A percentile compares a stretch with the other conserved stretches of the same genome.
phyloP scores from a whole-genome alignment of 2,113 vertebrate genomes.

The Apeltes quadracus region DNA sequence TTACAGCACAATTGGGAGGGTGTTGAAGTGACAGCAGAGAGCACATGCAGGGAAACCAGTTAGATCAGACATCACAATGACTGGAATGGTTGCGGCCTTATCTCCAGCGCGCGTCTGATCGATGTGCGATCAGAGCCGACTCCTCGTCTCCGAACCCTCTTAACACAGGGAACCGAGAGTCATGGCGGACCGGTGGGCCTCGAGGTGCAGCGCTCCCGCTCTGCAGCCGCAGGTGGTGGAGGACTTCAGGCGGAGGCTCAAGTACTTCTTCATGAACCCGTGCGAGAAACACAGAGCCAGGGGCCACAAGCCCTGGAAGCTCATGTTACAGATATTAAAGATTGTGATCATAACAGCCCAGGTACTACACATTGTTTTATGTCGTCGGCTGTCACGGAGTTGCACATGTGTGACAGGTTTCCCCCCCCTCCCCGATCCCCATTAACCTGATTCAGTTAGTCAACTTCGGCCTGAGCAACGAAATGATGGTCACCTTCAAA shows the following conservation, averaged over 20 bases:
- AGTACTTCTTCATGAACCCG: conserved; percentile 97
- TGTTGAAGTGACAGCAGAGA: background rate
- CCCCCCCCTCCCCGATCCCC: too few relatives aligned
- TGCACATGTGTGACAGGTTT: background rate
- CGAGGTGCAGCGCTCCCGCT: conserved; percentile 32
- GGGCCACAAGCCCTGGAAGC: conserved; percentile 94
- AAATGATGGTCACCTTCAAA: conserved; percentile 96
- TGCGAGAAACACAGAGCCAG: conserved; percentile 95
- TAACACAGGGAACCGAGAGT: background rate
- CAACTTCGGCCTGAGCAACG: conserved; percentile 94
- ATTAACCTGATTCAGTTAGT: conserved; percentile 84
- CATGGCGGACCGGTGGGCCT: conserved; percentile 64
- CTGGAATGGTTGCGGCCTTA: conserved; percentile 50
- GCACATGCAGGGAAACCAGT: conserved; percentile 65
- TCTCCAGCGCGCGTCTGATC: background rate
- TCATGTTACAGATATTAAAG: conserved; percentile 91
- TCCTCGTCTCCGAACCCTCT: too few relatives aligned
- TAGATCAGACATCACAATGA: conserved; percentile 73
- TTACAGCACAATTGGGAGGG: background rate
- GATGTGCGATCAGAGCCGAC: background rate
- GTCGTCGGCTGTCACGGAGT: background rate
- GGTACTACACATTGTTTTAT: conserved; percentile 68
- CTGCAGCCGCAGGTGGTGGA: conserved; percentile 82
- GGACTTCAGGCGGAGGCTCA: conserved; percentile 88
- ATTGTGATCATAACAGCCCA: conserved; percentile 91